Percentiles rank a stretch among this genome's conserved stretches.
Conservation (phyloP, 2,797 vertebrate genomes). For the Mormyrops attenuatus region DNA sequence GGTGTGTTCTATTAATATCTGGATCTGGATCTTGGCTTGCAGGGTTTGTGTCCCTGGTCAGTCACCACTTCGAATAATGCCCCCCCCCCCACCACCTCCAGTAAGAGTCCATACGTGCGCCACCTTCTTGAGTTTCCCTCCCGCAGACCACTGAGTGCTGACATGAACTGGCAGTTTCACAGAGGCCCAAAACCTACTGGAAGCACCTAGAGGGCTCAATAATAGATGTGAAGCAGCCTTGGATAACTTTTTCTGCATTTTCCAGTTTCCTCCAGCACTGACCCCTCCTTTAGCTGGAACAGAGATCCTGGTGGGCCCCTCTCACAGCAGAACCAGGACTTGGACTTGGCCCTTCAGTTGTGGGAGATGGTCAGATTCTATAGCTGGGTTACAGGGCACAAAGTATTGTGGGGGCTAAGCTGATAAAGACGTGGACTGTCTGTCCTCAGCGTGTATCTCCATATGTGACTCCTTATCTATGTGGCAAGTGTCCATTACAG, state of each 20-base stretch:
- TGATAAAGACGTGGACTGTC: background rate
- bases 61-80: slow-evolving; percentile 30
- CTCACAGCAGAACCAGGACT: slow-evolving; percentile 38
- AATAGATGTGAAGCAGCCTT: slow-evolving; percentile 45
- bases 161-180: slow-evolving; percentile 30
- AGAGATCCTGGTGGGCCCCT: slow-evolving; percentile 20
- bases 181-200: slow-evolving; percentile 30
- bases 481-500: background rate
- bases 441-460: background rate
- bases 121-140: slow-evolving; percentile 37
- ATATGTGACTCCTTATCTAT: slow-evolving; percentile 5
- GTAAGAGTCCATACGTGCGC: slow-evolving; percentile 24
- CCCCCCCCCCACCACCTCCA: background rate
- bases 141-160: slow-evolving; percentile 34
- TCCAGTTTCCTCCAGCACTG: slow-evolving; percentile 32
- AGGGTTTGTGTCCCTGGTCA: background rate
- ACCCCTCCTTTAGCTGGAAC: slow-evolving; percentile 25
- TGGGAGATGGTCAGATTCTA: slow-evolving; percentile 31
- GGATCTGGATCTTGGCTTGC: background rate
- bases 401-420: background rate
- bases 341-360: slow-evolving; percentile 16
- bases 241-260: slow-evolving; percentile 39
- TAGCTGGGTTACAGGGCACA: background rate
- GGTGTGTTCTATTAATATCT: background rate
- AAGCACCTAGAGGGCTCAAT: slow-evolving; percentile 52